Evolutionary conservation across 2,888 invertebrate genomes (phyloP).

Genomic region (Dicycla oo): DNA sequence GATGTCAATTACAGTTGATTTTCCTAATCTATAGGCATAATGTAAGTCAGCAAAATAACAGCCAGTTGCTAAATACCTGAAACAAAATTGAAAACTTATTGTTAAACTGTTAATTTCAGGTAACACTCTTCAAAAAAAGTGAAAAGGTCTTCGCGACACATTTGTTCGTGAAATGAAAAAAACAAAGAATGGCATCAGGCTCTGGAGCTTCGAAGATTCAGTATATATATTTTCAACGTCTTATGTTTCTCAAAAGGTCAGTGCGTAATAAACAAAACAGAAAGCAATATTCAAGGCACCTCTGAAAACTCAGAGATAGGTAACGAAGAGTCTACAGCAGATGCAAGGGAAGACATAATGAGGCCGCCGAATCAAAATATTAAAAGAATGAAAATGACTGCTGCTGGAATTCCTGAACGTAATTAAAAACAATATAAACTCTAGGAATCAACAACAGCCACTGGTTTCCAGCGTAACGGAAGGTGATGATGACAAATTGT

Average conservation of each 20-base stretch:
- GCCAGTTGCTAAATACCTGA: constrained; percentile 18
- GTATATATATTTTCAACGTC: constrained; percentile 41
- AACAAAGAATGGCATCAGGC: constrained; percentile 49
- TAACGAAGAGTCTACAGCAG: constrained; percentile 11
- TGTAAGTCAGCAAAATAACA: constrained; percentile 6
- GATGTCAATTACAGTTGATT: constrained; percentile 14
- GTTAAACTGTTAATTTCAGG: constrained; percentile 7
- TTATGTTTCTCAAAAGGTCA: constrained; percentile 43
- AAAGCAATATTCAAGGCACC: constrained; percentile 12
- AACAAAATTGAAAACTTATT: constrained; percentile 2
- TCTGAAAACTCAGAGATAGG: constrained; percentile 1
- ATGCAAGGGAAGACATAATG: constrained; percentile 14
- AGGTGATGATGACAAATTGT: constrained; percentile 2
- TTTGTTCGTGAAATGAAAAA: constrained; percentile 36
- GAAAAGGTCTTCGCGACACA: constrained; percentile 16
- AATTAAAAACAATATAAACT: constrained; percentile 4
- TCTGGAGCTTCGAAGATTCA: constrained; percentile 48
- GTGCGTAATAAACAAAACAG: constrained; percentile 18
- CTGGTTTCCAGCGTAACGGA: constrained; percentile 8
- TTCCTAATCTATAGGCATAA: constrained; percentile 11
- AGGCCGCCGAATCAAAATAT: constrained; percentile 6
- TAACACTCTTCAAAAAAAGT: constrained; percentile 15
- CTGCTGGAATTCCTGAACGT: constrained; percentile 8
- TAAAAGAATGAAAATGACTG: constrained; percentile 9
- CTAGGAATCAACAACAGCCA: constrained; percentile 13